Base-by-base conservation (phyloP, 2,113 vertebrate species). In the Grantiella picta region DNA sequence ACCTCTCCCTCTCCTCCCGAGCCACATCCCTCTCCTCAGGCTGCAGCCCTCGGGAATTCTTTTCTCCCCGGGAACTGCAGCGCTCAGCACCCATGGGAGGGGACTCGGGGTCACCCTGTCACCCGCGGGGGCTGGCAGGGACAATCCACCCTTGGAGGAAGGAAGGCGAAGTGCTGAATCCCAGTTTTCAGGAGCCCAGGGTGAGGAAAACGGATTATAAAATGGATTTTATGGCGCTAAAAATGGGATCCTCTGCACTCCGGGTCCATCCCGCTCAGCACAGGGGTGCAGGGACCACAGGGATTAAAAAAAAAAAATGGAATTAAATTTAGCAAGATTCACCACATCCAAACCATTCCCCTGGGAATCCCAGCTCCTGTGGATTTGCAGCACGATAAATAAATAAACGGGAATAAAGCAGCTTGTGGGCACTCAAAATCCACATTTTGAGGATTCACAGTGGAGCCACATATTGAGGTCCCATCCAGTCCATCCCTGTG, bases 1-100 rank as follows among this genome's bases (percentile, higher is more conserved):
- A 91, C 95, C 90, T 94, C 97, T 89, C 70, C 66, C 38, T 50
- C 73, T 75, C 52, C 83, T 66, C 59, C 65, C 2, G 2, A 83
- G 42, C 85, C 86, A 49, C 69, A 81, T 60, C 61, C 82, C 47
- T 80, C 25, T 60, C 44, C 29, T 56, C 42, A 2, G 1, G 52
- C 38, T 6, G 4, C 15, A 79, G 73, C 61, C 40, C 73, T 80
- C 24, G 50, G 35, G 52, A 86, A 68, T 31, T 16, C 42, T 35
- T 38, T 9, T 68, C 47, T 79, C 65, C 49, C 28, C 4, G 12
- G 59, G 52, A 70, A 17, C 5, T 44, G 73, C 87, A 45, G 85
- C 0, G 0, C 79, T 92, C 75, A 75, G 82, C 71, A 71, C 73
- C 89, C 85, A 5, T 0, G 47, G 52, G 73, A 93, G n/a, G 63